A percentile compares a stretch with the other conserved stretches of the same genome.
Evolutionary conservation across 2,888 invertebrate species (phyloP).

Genomic region (Drosophila siamana): DNA sequence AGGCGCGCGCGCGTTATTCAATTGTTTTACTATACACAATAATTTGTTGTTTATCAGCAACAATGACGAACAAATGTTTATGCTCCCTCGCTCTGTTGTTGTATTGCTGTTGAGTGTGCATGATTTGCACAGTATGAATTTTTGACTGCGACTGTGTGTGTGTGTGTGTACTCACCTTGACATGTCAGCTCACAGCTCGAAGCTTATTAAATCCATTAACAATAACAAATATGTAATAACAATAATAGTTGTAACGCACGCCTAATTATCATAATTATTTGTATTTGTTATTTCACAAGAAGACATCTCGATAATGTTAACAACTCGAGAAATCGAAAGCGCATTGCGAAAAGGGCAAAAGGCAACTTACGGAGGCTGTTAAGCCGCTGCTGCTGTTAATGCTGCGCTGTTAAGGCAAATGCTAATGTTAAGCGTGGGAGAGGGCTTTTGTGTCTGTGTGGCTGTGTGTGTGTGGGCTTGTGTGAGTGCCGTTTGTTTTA

Average conservation of each 20-base stretch:
- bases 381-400: constrained; percentile 35
- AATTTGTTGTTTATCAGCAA: constrained; percentile 65
- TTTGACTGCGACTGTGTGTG: constrained; percentile 10
- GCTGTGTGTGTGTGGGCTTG: neutral
- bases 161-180: constrained; percentile 65
- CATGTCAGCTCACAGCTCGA: constrained; percentile 57
- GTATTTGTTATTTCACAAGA: constrained; percentile 33
- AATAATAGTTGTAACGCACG: constrained; percentile 37
- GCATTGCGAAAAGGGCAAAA: constrained; percentile 50
- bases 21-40: constrained; percentile 57
- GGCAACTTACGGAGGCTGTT: constrained; percentile 19
- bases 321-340: constrained; percentile 60
- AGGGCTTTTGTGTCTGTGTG: neutral
- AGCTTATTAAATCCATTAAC: constrained; percentile 69
- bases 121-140: constrained; percentile 34
- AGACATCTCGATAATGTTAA: constrained; percentile 22
- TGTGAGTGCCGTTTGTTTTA: constrained; percentile 68
- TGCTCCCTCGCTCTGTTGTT: constrained; percentile 7
- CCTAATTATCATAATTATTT: constrained; percentile 61
- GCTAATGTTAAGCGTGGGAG: constrained; percentile 35
- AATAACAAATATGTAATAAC: constrained; percentile 24
- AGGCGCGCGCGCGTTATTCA: constrained; percentile 58
- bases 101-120: constrained; percentile 19
- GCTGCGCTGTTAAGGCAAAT: constrained; percentile 12
- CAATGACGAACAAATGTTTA: constrained; percentile 55